Evolutionary conservation across 2,888 invertebrate species (phyloP), one percentile per base, ranked within the genome.

Genomic region (Oscheius onirici): DNA sequence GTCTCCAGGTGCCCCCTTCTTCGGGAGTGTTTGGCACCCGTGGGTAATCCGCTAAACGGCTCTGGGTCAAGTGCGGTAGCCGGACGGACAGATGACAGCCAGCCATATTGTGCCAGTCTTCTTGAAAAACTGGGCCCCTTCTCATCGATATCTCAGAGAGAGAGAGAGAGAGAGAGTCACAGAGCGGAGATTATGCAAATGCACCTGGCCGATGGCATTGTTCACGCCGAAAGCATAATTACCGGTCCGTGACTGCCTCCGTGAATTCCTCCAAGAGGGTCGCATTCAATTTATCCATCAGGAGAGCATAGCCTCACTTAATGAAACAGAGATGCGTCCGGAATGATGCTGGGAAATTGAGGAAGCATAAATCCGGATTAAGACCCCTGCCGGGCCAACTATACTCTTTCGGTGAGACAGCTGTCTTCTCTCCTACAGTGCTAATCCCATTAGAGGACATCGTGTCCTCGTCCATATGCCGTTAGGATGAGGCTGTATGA

Each of bases 11-110:
- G 49, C 22, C 26, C 22, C 34, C 8, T 34, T 8, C 34, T 34
- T 8, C 5, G 5, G 34, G 34, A 34, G 28, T 63, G 63, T 63
- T 63, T 46, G 41, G 58, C 17, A 8, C n/a, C n/a, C n/a, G n/a
- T 24, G 44, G 63, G 63, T 63, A 63, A 63, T 46, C 63, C 63
- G 63, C 46, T 63, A 63, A 63, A 63, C 63, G 63, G 63, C 63
- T 44, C n/a, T 44, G 17, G 63, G 46, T 49, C 46, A 63, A 49
- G 46, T 46, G 63, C 49, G 63, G 26, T 46, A 46, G 26, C 15
- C 24, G 20, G 63, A 63, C 49, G 63, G 49, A 46, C 63, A 63
- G 49, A 63, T 63, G 63, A 63, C 63, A 63, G 63, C 63, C 58
- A 40, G 54, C 54, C 34, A 49, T 49, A 49, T 49, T 49, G 49